These are phyloP conservation scores for Nanorana parkeri DNA, from an alignment of 2,113 vertebrate species.

Conservation along the genomic window DNA sequence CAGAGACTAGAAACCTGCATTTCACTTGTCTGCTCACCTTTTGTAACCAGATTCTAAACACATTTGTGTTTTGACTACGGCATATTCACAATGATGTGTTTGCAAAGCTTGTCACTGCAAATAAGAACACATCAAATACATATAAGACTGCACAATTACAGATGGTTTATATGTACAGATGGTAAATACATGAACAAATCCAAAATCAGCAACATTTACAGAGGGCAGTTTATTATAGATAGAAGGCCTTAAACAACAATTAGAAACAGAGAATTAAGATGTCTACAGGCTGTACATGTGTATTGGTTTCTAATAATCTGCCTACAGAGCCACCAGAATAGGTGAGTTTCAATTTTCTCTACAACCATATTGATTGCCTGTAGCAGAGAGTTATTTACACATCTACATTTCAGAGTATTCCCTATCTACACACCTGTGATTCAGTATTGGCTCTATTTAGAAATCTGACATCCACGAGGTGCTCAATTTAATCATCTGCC, in stretches of 20 bases:
- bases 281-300: slow-evolving; percentile 5
- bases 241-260: background rate
- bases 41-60: no score
- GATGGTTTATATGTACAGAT: background rate
- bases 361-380: background rate
- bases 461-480: background rate
- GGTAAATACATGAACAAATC: background rate
- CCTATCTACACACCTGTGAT: background rate
- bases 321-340: background rate
- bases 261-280: background rate
- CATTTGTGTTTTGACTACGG: no score
- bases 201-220: background rate
- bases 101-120: no score
- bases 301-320: background rate
- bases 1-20: no score
- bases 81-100: no score
- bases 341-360: background rate
- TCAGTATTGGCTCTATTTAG: slow-evolving; percentile 6
- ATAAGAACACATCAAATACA: no score
- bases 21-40: no score
- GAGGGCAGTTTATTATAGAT: slow-evolving; percentile 19
- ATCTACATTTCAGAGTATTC: background rate
- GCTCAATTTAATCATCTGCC: slow-evolving; percentile 18
- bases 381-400: background rate
- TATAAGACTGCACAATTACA: no score